Conservation (phyloP, 2,113 vertebrate genomes). For the Octodon degus region DNA sequence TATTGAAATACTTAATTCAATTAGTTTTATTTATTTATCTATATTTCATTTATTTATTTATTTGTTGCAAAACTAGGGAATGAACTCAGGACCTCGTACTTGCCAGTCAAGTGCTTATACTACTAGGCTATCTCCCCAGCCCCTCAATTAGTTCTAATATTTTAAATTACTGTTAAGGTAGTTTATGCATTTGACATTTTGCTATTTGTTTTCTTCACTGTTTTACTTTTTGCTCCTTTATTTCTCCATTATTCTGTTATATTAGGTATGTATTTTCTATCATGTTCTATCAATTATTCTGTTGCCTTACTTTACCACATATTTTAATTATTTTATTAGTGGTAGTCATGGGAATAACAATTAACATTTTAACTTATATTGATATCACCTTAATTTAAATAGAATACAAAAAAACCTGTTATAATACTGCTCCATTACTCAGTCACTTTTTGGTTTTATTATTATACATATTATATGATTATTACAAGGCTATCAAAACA, state of each 20-base stretch:
- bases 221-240: neutral
- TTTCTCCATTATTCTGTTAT: neutral
- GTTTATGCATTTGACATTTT: neutral
- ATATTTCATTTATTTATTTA: too few species aligned
- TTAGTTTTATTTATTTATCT: too few species aligned
- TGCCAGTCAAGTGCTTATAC: too few species aligned
- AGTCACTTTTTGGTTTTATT: neutral
- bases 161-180: neutral
- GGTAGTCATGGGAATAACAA: neutral
- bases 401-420: neutral
- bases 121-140: too few species aligned
- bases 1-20: neutral
- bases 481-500: neutral
- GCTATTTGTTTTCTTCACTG: neutral
- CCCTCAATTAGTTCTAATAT: neutral
- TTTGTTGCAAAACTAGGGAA: too few species aligned
- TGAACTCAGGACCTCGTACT: too few species aligned
- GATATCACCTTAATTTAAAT: neutral
- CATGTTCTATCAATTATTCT: neutral
- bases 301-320: neutral
- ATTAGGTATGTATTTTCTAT: neutral
- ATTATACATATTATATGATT: neutral
- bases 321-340: neutral
- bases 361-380: neutral
- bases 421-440: neutral